Percentiles rank a stretch among this genome's conserved stretches.
Evolutionary conservation across 2,797 vertebrate genomes (phyloP).

Genomic region (Chiloscyllium punctatum): DNA sequence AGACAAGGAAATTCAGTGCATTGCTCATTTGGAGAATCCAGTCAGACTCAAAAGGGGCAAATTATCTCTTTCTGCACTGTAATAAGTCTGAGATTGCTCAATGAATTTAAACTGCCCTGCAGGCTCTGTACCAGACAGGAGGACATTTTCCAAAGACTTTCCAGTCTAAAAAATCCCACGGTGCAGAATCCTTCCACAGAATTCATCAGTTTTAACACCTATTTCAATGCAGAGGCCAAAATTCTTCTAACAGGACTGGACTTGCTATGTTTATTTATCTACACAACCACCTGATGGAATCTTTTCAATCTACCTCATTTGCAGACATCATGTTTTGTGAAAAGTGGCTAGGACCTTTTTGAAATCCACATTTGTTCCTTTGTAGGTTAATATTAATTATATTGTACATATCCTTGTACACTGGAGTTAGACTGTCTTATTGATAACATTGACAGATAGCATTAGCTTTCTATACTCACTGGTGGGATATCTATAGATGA

Average conservation of each 20-base stretch:
- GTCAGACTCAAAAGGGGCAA: no score
- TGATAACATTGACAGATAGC: not conserved
- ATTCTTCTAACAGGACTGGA: not conserved
- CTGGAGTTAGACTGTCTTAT: not conserved
- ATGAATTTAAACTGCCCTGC: not conserved
- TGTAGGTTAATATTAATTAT: not conserved
- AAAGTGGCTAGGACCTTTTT: not conserved
- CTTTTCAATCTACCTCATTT: not conserved
- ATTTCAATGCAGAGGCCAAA: not conserved
- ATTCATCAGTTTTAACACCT: not conserved
- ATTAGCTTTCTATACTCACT: not conserved
- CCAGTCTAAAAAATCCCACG: not conserved
- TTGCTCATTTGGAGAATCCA: no score
- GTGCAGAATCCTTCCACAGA: not conserved
- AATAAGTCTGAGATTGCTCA: not conserved
- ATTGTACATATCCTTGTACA: not conserved
- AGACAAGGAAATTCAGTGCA: no score
- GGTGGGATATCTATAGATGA: not conserved
- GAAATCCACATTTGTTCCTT: not conserved
- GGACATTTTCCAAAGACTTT: not conserved
- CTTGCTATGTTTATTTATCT: not conserved
- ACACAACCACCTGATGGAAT: not conserved
- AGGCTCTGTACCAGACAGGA: not conserved
- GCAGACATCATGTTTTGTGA: not conserved
- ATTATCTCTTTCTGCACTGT: no score